phyloP scores from a whole-genome alignment of 2,888 invertebrate genomes.

The Steinernema carpocapsae region DNA sequence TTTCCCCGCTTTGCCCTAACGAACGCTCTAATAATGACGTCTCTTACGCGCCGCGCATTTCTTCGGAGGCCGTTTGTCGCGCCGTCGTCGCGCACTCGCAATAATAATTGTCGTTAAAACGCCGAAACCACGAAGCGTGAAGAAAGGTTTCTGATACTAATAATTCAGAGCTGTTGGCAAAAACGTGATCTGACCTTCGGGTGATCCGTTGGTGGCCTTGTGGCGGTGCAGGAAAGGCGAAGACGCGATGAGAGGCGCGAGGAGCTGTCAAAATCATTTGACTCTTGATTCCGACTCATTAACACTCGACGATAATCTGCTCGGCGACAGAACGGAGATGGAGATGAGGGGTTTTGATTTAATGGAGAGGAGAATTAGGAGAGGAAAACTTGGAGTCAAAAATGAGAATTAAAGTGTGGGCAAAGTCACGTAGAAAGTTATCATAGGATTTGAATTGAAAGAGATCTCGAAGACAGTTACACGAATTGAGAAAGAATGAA shows the following conservation, averaged over 20 bases:
- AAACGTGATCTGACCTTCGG: slow-evolving; percentile 10
- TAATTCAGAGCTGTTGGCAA: slow-evolving; percentile 4
- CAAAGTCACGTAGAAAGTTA: too few species aligned
- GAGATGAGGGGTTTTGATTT: neutral
- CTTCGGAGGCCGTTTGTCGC: slow-evolving; percentile 8
- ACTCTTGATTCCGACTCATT: slow-evolving; percentile 32
- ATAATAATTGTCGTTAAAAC: slow-evolving; percentile 26
- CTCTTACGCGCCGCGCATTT: neutral
- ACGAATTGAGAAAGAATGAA: too few species aligned
- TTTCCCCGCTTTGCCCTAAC: slow-evolving; percentile 8
- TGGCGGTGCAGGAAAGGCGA: neutral
- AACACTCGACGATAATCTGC: slow-evolving; percentile 26
- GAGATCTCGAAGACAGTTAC: too few species aligned
- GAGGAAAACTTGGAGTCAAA: neutral
- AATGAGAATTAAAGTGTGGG: too few species aligned
- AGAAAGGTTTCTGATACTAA: slow-evolving; percentile 7
- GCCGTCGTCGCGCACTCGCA: slow-evolving; percentile 19
- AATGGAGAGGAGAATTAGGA: neutral
- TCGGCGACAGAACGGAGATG: neutral
- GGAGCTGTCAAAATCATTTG: slow-evolving; percentile 23
- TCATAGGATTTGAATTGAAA: too few species aligned
- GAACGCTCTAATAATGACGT: slow-evolving; percentile 26
- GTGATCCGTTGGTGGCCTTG: neutral
- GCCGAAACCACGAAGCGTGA: slow-evolving; percentile 27
- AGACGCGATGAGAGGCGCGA: neutral